Percentiles rank a stretch among this genome's conserved stretches.
Evolutionary conservation across 2,797 vertebrate genomes (phyloP).

Genomic region (Nyctibius grandis): DNA sequence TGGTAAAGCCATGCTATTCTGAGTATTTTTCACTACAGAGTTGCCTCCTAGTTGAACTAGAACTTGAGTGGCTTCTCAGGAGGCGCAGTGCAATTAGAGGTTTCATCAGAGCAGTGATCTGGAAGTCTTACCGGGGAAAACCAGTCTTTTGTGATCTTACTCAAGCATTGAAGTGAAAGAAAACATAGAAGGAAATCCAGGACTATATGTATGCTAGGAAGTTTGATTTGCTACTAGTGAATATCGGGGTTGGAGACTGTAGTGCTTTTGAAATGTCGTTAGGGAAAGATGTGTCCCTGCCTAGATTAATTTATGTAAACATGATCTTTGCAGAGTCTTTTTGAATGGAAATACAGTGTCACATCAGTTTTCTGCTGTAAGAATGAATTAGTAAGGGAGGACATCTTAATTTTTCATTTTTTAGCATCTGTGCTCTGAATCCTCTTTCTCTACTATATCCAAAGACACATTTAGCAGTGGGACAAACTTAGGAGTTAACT

Average conservation of each 20-base stretch:
- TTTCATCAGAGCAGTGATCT: not conserved
- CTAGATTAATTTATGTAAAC: conserved; percentile 43
- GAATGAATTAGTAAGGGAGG: not conserved
- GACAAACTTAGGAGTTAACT: not conserved
- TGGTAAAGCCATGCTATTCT: not conserved
- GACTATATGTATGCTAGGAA: not conserved
- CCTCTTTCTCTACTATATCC: not conserved
- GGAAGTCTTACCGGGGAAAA: not conserved
- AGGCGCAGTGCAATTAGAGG: not conserved
- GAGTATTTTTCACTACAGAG: not conserved
- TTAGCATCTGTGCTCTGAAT: not conserved
- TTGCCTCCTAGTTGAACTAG: not conserved
- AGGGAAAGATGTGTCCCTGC: not conserved
- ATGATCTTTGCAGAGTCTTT: not conserved
- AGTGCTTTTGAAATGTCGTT: conserved; percentile 24
- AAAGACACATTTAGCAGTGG: not conserved
- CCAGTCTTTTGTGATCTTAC: not conserved
- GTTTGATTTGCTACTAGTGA: not conserved
- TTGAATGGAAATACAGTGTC: not conserved
- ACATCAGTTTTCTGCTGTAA: not conserved
- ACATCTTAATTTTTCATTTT: not conserved
- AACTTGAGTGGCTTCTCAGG: not conserved
- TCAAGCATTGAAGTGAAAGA: not conserved
- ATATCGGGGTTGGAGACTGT: not conserved
- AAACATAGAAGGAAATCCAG: not conserved